Evolutionary conservation across 2,113 vertebrate species (phyloP).

Genomic region (Poeciliopsis turrubarensis): DNA sequence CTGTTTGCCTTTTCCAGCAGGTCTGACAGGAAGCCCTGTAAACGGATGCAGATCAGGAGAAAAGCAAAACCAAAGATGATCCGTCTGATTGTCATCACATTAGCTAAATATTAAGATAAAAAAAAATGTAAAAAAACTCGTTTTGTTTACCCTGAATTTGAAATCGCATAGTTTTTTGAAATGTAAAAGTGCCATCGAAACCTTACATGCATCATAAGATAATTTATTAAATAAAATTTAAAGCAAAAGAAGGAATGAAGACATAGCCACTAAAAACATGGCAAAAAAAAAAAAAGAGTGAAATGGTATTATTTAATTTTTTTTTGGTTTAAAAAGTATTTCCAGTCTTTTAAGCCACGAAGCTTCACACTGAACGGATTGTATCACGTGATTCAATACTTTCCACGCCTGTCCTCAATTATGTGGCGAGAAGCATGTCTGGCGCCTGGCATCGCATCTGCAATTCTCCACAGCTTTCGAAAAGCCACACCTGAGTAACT

Average conservation of each 20-base stretch:
- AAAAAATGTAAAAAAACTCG: no score
- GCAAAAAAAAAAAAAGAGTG: neutral
- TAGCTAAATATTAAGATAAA: neutral
- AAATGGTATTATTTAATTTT: neutral
- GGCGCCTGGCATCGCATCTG: constrained; percentile 27
- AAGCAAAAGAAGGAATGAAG: neutral
- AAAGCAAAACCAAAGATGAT: neutral
- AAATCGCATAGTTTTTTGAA: neutral
- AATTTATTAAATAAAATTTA: no score
- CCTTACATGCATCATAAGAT: neutral
- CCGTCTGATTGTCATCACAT: neutral
- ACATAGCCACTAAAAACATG: neutral
- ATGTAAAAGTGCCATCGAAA: neutral
- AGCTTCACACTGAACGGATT: neutral
- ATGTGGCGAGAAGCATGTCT: constrained; percentile 28
- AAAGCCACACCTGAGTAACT: constrained; percentile 55
- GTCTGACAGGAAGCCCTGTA: constrained; percentile 93
- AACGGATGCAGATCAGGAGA: constrained; percentile 19
- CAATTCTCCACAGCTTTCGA: constrained; percentile 29
- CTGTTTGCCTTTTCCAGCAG: constrained; percentile 96
- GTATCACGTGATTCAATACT: constrained; percentile 7
- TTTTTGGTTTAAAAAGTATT: neutral
- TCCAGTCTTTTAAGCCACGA: neutral
- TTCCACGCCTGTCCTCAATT: constrained; percentile 15
- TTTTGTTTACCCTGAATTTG: neutral